These are phyloP conservation scores for Macroramphosus scolopax DNA, from an alignment of 2,797 vertebrate genomes.

Conservation along the genomic window DNA sequence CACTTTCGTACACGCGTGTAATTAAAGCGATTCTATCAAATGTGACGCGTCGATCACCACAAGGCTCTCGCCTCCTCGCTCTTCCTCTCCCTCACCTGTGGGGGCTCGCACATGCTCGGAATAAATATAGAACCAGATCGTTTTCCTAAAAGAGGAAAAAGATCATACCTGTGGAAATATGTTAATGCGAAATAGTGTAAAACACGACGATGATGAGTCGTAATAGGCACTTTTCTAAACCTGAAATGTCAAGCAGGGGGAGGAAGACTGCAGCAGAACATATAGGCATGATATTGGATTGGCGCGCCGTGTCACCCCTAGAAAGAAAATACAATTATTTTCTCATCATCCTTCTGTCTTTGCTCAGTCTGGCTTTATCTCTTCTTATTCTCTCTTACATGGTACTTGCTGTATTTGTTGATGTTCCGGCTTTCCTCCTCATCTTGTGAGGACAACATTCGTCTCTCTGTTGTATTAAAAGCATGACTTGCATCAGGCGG, in stretches of 20 bases:
- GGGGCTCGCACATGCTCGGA: constrained; percentile 51
- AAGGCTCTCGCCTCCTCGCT: constrained; percentile 14
- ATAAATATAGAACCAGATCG: constrained; percentile 54
- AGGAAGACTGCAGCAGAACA: constrained; percentile 62
- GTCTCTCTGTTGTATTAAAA: constrained; percentile 44
- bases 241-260: constrained; percentile 71
- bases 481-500: constrained; percentile 5
- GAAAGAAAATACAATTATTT: constrained; percentile 51
- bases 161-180: constrained; percentile 60
- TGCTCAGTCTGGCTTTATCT: constrained; percentile 20
- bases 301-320: constrained; percentile 49
- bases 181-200: constrained; percentile 73
- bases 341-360: constrained; percentile 30
- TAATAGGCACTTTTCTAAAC: constrained; percentile 68
- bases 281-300: constrained; percentile 57
- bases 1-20: constrained; percentile 49
- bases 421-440: constrained; percentile 29
- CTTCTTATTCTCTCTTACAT: constrained; percentile 16
- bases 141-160: constrained; percentile 49
- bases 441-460: constrained; percentile 33
- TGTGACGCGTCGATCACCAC: constrained; percentile 67
- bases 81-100: constrained; percentile 59
- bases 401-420: constrained; percentile 23
- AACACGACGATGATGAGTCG: constrained; percentile 60
- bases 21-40: constrained; percentile 67